Evolutionary conservation across 2,888 invertebrate genomes (phyloP).

Genomic region (Caenorhabditis sp.): DNA sequence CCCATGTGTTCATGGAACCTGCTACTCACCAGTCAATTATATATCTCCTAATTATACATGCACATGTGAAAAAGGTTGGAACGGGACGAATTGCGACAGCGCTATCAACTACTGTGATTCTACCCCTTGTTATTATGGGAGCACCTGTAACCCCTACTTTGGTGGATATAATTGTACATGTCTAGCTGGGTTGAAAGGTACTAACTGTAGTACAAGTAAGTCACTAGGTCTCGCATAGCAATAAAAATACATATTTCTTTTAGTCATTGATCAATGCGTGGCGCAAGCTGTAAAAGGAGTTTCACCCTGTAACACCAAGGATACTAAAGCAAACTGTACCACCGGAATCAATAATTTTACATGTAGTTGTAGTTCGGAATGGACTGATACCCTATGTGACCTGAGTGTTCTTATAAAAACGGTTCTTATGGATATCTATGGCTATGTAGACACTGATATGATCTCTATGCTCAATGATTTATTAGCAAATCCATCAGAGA

Average conservation of each 20-base stretch:
- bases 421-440: constrained; percentile 43
- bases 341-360: constrained; percentile 31
- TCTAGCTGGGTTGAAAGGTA: constrained; percentile 19
- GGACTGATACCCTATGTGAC: constrained; percentile 44
- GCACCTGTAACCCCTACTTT: constrained; percentile 33
- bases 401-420: constrained; percentile 43
- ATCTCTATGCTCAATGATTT: constrained; percentile 45
- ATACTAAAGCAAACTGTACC: constrained; percentile 27
- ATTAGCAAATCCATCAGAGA: constrained; percentile 43
- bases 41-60: constrained; percentile 29
- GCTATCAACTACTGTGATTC: constrained; percentile 37
- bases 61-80: constrained; percentile 41
- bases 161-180: constrained; percentile 39
- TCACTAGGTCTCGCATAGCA: not conserved
- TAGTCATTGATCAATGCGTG: constrained; percentile 44
- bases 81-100: constrained; percentile 39
- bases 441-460: constrained; percentile 39
- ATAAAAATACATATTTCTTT: not conserved
- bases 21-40: constrained; percentile 14
- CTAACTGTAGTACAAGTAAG: constrained; percentile 33
- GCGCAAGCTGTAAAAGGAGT: not conserved
- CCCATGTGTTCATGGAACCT: constrained; percentile 44
- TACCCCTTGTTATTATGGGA: constrained; percentile 37
- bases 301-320: constrained; percentile 32
- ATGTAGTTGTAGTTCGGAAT: constrained; percentile 43